A percentile compares a stretch with the other conserved stretches of the same genome.
These are phyloP conservation scores for Scaptomyza reducta DNA, from an alignment of 2,888 invertebrate genomes.

Conservation along the genomic window DNA sequence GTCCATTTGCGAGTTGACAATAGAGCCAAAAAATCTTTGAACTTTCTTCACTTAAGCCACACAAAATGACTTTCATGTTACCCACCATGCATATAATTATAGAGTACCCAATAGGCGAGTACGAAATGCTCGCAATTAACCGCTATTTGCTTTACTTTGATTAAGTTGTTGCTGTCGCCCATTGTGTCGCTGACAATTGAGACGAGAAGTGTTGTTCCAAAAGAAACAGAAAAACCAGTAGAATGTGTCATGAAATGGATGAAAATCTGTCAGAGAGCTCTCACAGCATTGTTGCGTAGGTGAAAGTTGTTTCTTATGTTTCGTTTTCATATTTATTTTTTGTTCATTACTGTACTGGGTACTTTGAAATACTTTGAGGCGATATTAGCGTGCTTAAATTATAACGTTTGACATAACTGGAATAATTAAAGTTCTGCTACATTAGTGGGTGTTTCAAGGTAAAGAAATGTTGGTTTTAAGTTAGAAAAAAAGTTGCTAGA, in stretches of 20 bases:
- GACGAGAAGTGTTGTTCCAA: constrained; percentile 20
- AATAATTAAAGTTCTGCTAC: constrained; percentile 26
- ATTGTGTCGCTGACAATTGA: constrained; percentile 58
- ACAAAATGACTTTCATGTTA: constrained; percentile 46
- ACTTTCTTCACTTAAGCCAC: constrained; percentile 60
- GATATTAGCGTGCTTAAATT: constrained; percentile 16
- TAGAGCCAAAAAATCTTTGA: constrained; percentile 54
- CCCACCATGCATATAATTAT: constrained; percentile 63
- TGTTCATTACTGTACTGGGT: constrained; percentile 8
- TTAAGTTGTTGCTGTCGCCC: constrained; percentile 53
- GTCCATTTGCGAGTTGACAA: constrained; percentile 45
- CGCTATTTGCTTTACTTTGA: constrained; percentile 42
- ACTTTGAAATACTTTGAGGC: constrained; percentile 17
- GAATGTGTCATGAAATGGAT: constrained; percentile 71
- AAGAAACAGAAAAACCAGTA: constrained; percentile 20
- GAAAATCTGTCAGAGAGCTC: constrained; percentile 48
- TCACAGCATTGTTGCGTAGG: constrained; percentile 38
- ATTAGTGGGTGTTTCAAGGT: neutral
- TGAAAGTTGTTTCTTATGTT: constrained; percentile 48
- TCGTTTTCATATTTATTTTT: neutral
- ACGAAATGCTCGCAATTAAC: constrained; percentile 24
- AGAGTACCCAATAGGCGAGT: constrained; percentile 36
- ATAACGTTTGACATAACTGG: constrained; percentile 11
- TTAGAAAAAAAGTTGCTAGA: too few species aligned
- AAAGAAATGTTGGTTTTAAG: too few species aligned